Evolutionary conservation across 53 echinoderm and acorn worm species (phyloP).

Genomic region (Arbacia lixula): DNA sequence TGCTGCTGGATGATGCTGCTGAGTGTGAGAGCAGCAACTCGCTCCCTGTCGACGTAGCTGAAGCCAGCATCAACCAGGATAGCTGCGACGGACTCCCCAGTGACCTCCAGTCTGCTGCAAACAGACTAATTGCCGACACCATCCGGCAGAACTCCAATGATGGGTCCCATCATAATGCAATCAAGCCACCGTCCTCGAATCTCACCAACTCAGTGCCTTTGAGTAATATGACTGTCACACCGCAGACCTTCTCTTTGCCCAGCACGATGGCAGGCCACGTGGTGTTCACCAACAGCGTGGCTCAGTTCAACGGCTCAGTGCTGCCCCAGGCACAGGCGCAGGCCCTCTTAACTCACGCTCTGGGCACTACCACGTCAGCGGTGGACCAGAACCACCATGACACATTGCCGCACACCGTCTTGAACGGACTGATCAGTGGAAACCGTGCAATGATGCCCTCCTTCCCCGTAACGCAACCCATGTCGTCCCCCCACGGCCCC

Average conservation of each 20-base stretch:
- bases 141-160: slow-evolving; percentile 86
- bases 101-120: slow-evolving; percentile 93
- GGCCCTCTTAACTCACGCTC: slow-evolving; percentile 20
- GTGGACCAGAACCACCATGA: slow-evolving; percentile 47
- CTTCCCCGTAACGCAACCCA: slow-evolving; percentile 56
- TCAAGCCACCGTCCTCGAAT: slow-evolving; percentile 76
- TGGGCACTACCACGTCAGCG: slow-evolving; percentile 28
- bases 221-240: slow-evolving; percentile 57
- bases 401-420: slow-evolving; percentile 62
- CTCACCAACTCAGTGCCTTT: slow-evolving; percentile 89
- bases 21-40: slow-evolving; percentile 53
- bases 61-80: slow-evolving; percentile 69
- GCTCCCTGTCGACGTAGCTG: slow-evolving; percentile 70
- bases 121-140: slow-evolving; percentile 85
- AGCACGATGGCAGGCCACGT: slow-evolving; percentile 23
- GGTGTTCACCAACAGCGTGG: slow-evolving; percentile 45
- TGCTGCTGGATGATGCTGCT: slow-evolving; percentile 60
- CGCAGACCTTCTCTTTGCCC: slow-evolving; percentile 44
- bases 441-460: slow-evolving; percentile 66
- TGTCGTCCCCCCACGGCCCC: slow-evolving; percentile 53
- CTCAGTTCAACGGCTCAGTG: slow-evolving; percentile 43
- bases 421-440: slow-evolving; percentile 45
- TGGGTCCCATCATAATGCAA: slow-evolving; percentile 58
- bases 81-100: slow-evolving; percentile 86
- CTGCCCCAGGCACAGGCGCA: slow-evolving; percentile 46